Conservation (phyloP, 2,113 vertebrate genomes). For the Chelonoidis abingdonii region DNA sequence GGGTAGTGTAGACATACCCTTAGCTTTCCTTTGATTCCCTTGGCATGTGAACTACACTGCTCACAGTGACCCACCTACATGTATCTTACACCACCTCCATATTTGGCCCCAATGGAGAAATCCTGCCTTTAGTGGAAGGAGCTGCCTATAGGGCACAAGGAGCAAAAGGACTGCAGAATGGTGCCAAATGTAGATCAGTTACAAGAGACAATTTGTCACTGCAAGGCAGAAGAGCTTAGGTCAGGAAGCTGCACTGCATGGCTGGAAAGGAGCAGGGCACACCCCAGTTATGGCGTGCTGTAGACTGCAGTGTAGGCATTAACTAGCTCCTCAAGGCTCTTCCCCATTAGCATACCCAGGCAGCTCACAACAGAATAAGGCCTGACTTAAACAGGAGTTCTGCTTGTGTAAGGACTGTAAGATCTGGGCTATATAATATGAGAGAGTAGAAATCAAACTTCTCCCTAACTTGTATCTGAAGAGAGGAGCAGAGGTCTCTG, state of each 20-base stretch:
- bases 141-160: background rate
- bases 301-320: background rate
- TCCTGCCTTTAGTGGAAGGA: background rate
- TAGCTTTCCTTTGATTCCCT: background rate
- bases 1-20: no score
- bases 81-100: background rate
- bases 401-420: background rate
- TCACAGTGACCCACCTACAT: background rate
- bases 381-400: background rate
- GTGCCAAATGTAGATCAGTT: background rate
- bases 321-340: background rate
- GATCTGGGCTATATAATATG: background rate
- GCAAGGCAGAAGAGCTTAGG: background rate
- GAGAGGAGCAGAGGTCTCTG: background rate
- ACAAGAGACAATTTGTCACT: background rate
- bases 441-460: background rate
- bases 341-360: background rate
- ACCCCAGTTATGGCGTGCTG: background rate
- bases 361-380: background rate
- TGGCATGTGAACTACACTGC: background rate
- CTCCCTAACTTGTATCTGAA: background rate
- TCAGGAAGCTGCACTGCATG: background rate
- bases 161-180: background rate
- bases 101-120: background rate
- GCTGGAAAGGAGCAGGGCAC: background rate